These are phyloP conservation scores for Agrilus biguttatus DNA, from an alignment of 2,888 invertebrate genomes.

Conservation along the genomic window DNA sequence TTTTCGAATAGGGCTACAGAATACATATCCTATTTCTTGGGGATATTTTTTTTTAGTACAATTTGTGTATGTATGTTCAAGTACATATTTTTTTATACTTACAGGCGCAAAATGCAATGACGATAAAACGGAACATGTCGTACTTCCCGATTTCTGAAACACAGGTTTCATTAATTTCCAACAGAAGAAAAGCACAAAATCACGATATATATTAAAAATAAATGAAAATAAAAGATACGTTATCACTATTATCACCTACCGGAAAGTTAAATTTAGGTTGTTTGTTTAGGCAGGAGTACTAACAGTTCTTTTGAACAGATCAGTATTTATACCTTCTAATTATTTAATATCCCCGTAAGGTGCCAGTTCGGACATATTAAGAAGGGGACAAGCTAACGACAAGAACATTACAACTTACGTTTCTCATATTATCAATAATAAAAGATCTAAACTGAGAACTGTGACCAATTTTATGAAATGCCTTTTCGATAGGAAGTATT, in stretches of 20 bases:
- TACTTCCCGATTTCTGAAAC: slow-evolving; percentile 6
- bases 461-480: slow-evolving; percentile 8
- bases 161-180: neutral
- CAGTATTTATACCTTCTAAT: slow-evolving; percentile 10
- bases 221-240: neutral
- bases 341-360: slow-evolving; percentile 4
- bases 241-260: slow-evolving; percentile 3
- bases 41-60: neutral
- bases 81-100: slow-evolving; percentile 5
- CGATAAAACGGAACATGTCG: slow-evolving; percentile 9
- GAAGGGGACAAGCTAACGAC: no score
- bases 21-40: no score
- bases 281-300: neutral
- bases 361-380: slow-evolving; percentile 1
- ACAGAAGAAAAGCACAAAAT: neutral
- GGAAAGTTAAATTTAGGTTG: neutral
- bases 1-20: no score
- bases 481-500: neutral
- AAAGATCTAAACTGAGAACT: slow-evolving; percentile 11
- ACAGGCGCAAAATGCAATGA: slow-evolving; percentile 13
- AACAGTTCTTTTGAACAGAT: neutral
- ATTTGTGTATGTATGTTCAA: no score
- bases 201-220: neutral
- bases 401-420: slow-evolving; percentile 5
- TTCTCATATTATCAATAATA: slow-evolving; percentile 4